These are phyloP conservation scores for Sorex fumeus DNA, from an alignment of 2,113 vertebrate species.

Conservation along the genomic window DNA sequence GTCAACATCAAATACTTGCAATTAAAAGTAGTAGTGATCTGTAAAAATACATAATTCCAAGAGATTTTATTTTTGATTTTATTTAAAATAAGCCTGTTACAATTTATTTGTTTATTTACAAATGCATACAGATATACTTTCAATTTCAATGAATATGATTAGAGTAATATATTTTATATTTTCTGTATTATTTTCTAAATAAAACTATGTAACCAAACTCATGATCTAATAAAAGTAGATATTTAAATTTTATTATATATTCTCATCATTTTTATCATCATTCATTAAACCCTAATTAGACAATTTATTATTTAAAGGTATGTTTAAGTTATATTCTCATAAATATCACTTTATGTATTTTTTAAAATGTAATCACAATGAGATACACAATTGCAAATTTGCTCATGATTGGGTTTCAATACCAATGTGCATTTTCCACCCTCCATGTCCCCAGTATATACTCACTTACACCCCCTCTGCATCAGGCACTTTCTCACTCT, in stretches of 20 bases:
- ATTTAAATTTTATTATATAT: not conserved
- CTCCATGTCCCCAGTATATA: too few relatives aligned
- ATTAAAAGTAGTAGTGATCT: slow-evolving; percentile 10
- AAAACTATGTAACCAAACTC: not conserved
- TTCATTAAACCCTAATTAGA: too few relatives aligned
- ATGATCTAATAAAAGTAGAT: not conserved
- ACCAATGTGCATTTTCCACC: too few relatives aligned
- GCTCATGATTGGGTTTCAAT: too few relatives aligned
- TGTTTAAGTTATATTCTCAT: not conserved
- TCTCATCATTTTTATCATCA: not conserved
- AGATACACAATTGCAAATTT: too few relatives aligned
- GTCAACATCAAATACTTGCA: slow-evolving; percentile 41
- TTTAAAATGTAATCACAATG: too few relatives aligned
- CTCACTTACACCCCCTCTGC: too few relatives aligned
- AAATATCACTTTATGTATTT: not conserved
- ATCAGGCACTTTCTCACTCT: too few relatives aligned
- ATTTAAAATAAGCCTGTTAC: not conserved
- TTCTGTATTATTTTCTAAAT: not conserved
- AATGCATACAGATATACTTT: not conserved
- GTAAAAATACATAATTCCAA: slow-evolving; percentile 28
- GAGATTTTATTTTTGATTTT: not conserved
- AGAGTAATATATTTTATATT: not conserved
- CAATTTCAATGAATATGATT: not conserved
- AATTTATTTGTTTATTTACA: not conserved
- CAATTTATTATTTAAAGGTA: not conserved